Percentiles rank a stretch among this genome's conserved stretches.
These are phyloP conservation scores for Stegophylla sp. DNA, from an alignment of 2,888 invertebrate species.

Conservation along the genomic window DNA sequence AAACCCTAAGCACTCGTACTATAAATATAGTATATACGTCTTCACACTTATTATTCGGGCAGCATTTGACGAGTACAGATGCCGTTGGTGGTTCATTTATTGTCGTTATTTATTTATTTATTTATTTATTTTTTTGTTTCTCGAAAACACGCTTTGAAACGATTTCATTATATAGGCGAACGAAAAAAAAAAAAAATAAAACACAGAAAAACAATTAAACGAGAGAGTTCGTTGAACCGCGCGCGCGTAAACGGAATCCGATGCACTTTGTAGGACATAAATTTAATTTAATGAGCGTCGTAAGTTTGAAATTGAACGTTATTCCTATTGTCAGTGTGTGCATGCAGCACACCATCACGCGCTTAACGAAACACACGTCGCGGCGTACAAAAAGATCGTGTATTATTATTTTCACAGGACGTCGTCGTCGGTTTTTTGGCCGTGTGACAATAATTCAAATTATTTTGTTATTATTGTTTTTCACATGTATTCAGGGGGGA, in stretches of 20 bases:
- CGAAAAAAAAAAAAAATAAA: neutral
- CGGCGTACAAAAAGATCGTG: neutral
- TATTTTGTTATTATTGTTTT: constrained; percentile 5
- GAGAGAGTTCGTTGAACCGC: constrained; percentile 48
- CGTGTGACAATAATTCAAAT: constrained; percentile 41
- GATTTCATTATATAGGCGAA: neutral
- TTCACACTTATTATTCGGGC: too few relatives aligned
- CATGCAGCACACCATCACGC: too few relatives aligned
- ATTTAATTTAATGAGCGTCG: constrained; percentile 46
- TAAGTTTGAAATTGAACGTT: constrained; percentile 37
- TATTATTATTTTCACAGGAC: neutral
- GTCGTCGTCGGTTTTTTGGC: constrained; percentile 44
- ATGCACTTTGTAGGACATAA: constrained; percentile 31
- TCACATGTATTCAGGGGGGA: neutral
- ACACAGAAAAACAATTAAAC: constrained; percentile 39
- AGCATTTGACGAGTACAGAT: too few relatives aligned
- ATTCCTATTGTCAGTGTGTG: constrained; percentile 31
- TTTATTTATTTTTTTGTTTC: neutral
- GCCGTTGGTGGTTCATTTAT: too few relatives aligned
- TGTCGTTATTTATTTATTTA: too few relatives aligned
- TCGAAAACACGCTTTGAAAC: constrained; percentile 22
- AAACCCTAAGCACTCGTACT: too few relatives aligned
- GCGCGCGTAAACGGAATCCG: neutral
- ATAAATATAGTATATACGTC: too few relatives aligned
- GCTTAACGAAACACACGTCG: too few relatives aligned